A percentile compares a stretch with the other conserved stretches of the same genome.
Evolutionary conservation across 2,888 invertebrate species (phyloP).

Genomic region (Cylindroiulus punctatus): DNA sequence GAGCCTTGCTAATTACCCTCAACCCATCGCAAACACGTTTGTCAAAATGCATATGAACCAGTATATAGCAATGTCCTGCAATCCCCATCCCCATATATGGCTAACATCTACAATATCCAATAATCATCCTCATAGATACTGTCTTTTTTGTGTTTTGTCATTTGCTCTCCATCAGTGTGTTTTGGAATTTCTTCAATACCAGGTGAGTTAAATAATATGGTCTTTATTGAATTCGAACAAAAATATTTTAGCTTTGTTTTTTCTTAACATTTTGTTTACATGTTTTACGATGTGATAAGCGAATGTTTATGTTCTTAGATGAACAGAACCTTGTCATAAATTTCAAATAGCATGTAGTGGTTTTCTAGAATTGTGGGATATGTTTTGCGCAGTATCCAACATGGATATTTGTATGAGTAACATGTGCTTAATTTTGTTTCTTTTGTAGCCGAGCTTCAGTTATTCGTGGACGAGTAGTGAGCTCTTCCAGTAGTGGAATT

Average conservation of each 20-base stretch:
- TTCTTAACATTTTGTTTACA: no score
- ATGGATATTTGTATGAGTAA: no score
- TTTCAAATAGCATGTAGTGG: no score
- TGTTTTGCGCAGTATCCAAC: no score
- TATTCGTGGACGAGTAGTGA: conserved; percentile 96
- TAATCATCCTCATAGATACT: conserved; percentile 56
- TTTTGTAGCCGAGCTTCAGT: conserved; percentile 94
- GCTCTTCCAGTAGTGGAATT: conserved; percentile 93
- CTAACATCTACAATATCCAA: conserved; percentile 12
- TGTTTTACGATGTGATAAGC: no score
- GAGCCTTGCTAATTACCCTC: not conserved
- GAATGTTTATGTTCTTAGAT: no score
- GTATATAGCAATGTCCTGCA: not conserved
- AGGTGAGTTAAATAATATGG: conserved; percentile 61
- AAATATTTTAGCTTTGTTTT: conserved; percentile 2
- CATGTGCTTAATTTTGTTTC: conserved; percentile 55
- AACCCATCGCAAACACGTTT: not conserved
- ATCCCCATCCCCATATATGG: not conserved
- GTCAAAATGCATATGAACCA: not conserved
- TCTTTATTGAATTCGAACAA: conserved; percentile 30
- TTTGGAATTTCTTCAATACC: conserved; percentile 63
- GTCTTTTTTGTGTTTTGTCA: conserved; percentile 58
- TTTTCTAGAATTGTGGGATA: no score
- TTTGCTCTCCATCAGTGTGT: conserved; percentile 61
- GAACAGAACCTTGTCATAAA: no score